These are phyloP conservation scores for Maniola jurtina DNA, from an alignment of 1,140 invertebrate genomes.

Conservation along the genomic window DNA sequence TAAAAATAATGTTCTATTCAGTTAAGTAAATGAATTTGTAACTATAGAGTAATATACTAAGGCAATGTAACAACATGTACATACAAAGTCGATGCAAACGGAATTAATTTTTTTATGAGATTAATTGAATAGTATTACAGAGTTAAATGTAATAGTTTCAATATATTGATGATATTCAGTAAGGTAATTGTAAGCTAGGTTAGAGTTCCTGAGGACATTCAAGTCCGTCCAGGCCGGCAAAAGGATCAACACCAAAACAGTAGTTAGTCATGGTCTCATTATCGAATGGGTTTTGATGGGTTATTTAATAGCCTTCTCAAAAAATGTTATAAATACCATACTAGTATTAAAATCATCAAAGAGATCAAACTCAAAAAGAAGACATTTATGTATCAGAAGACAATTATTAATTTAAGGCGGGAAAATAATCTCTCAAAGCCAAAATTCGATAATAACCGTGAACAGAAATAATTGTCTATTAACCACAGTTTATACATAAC, in stretches of 20 bases:
- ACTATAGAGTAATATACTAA: neutral
- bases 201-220: constrained; percentile 70
- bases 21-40: constrained; percentile 31
- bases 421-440: constrained; percentile 52
- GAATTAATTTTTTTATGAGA: constrained; percentile 55
- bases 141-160: constrained; percentile 20
- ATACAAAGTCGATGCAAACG: constrained; percentile 56
- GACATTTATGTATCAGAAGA: neutral
- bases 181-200: constrained; percentile 38
- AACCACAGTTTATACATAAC: constrained; percentile 64
- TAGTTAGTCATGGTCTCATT: constrained; percentile 59
- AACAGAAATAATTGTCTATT: constrained; percentile 66
- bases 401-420: neutral
- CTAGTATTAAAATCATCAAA: neutral
- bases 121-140: constrained; percentile 9
- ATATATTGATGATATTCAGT: constrained; percentile 24
- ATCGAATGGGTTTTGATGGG: constrained; percentile 46
- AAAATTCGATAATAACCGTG: constrained; percentile 41
- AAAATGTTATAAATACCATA: neutral
- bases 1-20: constrained; percentile 10
- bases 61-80: constrained; percentile 26
- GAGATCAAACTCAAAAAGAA: neutral
- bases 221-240: constrained; percentile 68
- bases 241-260: constrained; percentile 77
- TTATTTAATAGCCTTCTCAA: constrained; percentile 19